Conservation (phyloP, 2,113 vertebrate genomes). For the Lota lota region DNA sequence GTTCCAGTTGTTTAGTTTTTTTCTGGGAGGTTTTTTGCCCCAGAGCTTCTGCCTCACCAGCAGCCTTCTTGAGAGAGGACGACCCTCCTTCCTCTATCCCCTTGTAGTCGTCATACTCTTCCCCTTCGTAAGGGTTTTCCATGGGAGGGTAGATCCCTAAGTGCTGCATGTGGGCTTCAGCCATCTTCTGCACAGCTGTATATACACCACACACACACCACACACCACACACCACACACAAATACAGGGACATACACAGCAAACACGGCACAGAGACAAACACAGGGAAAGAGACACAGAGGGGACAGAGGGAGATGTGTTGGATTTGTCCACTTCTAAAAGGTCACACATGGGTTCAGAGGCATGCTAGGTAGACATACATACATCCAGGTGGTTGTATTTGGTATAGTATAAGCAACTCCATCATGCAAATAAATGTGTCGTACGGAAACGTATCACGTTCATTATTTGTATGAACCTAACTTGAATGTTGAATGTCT, state of each 20-base stretch:
- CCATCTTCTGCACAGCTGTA: slow-evolving; percentile 93
- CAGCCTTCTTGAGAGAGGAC: slow-evolving; percentile 48
- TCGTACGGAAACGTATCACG: no score
- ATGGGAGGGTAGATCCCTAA: slow-evolving; percentile 77
- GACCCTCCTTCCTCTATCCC: slow-evolving; percentile 64
- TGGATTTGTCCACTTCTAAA: no score
- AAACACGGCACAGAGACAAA: slow-evolving; percentile 24
- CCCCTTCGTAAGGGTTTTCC: slow-evolving; percentile 78
- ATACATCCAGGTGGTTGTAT: no score
- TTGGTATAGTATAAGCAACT: no score
- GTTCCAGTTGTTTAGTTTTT: no score
- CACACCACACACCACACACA: slow-evolving; percentile 37
- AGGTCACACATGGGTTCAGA: no score
- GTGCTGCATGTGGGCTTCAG: slow-evolving; percentile 91
- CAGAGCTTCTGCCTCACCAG: slow-evolving; percentile 56
- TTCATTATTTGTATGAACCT: no score
- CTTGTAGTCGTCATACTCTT: slow-evolving; percentile 66
- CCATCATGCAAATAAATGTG: no score
- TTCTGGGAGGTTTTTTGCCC: no score
- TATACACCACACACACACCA: slow-evolving; percentile 22
- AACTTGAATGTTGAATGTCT: no score
- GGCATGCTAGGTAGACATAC: slow-evolving; percentile 9
- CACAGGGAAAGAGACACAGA: background rate
- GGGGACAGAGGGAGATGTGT: slow-evolving; percentile 25
- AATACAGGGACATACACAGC: slow-evolving; percentile 18